Evolutionary conservation across 2,113 vertebrate genomes (phyloP), one percentile per base, ranked within the genome.

Genomic region (Actenoides lindsayi): DNA sequence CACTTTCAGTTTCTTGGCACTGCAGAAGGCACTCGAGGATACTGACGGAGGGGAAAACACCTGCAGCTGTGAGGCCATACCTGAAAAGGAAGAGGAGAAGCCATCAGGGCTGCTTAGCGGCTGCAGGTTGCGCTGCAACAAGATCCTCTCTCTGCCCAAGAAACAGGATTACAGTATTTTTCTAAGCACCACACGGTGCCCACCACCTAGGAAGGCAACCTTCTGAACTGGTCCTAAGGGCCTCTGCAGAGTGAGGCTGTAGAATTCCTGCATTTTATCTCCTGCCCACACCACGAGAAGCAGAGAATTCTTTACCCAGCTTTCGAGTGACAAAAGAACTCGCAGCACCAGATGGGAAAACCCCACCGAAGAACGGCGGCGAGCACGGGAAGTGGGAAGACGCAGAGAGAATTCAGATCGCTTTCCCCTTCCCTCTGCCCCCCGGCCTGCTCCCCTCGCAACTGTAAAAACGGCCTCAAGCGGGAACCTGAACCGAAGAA

Each of bases 51-150:
- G 99, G 96, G 99, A 99, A 98, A 99, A 99, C 91, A 99, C 99
- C 98, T 99, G 99, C 96, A 99, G 98, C 98, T 99, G 99, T 94
- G 99, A 99, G 97, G 99, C 98, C 99, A 99, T 99, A 98, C 98
- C 99, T 99, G 89, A 5, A 56, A 60, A 59, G 11, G 31, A 21
- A 87, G 16, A 83, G 13, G 3, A 94, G 24, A 57, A 37, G 21
- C 69, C 57, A 11, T 51, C 2, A 95, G 16, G 16, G 19, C 24
- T 9, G 31, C 64, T 19, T 2, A 8, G 59, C 0, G 10, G 33
- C 44, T 63, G 60, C 53, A 65, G 37, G 21, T 1, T 17, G 24
- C 0, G 0, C 41, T 0, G 1, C 31, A 23, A 75, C 37, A 16
- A 78, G 84, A 70, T 19, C 48, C 35, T 23, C 30, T 6, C 11